These are phyloP conservation scores for Vulpes vulpes DNA, from an alignment of 2,113 vertebrate genomes.

Conservation along the genomic window DNA sequence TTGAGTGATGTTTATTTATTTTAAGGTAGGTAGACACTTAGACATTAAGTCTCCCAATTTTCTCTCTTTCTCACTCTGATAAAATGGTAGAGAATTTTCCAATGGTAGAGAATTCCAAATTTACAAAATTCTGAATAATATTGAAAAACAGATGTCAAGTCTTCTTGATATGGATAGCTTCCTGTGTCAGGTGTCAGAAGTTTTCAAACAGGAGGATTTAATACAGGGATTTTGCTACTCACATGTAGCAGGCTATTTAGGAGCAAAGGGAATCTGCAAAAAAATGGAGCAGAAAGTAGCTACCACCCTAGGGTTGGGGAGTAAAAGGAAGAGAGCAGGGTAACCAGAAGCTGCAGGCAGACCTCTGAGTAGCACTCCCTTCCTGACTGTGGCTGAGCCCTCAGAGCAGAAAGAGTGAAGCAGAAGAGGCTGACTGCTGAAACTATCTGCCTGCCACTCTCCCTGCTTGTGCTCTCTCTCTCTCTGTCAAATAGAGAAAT, in stretches of 20 bases:
- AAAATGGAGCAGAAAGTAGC: neutral
- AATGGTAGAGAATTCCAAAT: neutral
- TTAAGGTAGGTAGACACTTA: neutral
- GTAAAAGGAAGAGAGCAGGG: neutral
- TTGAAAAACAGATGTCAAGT: neutral
- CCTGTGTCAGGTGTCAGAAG: neutral
- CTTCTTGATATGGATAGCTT: neutral
- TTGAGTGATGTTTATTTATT: slow-evolving; percentile 15
- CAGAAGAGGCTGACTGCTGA: neutral
- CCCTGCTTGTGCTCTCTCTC: too few species aligned
- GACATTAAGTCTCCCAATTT: neutral
- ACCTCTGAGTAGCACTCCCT: rapidly evolving
- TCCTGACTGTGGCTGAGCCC: too few species aligned
- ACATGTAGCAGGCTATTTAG: neutral
- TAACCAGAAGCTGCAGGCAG: neutral
- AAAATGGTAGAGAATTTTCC: neutral
- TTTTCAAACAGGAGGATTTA: neutral
- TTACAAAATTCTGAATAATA: neutral
- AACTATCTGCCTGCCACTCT: neutral
- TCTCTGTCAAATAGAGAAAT: too few species aligned
- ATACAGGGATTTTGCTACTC: neutral
- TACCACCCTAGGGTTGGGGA: neutral
- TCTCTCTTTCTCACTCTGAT: neutral
- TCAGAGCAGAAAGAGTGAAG: neutral
- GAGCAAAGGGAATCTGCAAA: neutral